Conservation (phyloP, 2,113 vertebrate genomes). For the Eulemur rufifrons region DNA sequence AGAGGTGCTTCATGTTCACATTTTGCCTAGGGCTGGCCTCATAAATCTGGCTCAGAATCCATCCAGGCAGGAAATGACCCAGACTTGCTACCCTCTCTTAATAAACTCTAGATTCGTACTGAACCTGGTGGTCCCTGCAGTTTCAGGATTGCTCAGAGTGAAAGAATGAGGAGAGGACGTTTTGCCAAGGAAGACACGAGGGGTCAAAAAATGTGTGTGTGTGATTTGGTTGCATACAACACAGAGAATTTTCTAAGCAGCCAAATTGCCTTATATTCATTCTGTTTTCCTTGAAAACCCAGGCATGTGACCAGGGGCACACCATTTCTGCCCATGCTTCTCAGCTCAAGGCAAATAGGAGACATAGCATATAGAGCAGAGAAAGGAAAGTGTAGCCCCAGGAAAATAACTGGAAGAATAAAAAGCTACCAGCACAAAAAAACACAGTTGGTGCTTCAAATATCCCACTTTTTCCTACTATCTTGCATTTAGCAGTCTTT, state of each 20-base stretch:
- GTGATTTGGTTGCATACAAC: not conserved
- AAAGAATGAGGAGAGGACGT: not conserved
- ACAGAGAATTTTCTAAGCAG: not conserved
- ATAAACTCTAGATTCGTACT: not conserved
- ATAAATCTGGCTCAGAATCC: not conserved
- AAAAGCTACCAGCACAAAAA: not conserved
- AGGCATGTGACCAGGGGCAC: not conserved
- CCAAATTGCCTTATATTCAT: not conserved
- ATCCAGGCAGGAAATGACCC: not conserved
- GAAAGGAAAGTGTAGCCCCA: not conserved
- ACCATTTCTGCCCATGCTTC: not conserved
- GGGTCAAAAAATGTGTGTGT: not conserved
- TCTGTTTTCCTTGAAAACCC: not conserved
- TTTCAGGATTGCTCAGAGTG: not conserved
- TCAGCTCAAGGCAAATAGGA: not conserved
- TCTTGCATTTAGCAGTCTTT: not conserved
- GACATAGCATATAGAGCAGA: not conserved
- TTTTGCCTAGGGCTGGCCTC: not conserved
- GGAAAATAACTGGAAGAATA: not conserved
- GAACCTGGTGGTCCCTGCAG: not conserved
- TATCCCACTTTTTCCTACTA: not conserved
- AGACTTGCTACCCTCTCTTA: not conserved
- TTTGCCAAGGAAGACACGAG: accelerated
- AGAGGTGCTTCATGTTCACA: not conserved
- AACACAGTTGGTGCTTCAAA: not conserved